phyloP scores from a whole-genome alignment of 2,797 vertebrate genomes.

The Rhodeus uyekii region DNA sequence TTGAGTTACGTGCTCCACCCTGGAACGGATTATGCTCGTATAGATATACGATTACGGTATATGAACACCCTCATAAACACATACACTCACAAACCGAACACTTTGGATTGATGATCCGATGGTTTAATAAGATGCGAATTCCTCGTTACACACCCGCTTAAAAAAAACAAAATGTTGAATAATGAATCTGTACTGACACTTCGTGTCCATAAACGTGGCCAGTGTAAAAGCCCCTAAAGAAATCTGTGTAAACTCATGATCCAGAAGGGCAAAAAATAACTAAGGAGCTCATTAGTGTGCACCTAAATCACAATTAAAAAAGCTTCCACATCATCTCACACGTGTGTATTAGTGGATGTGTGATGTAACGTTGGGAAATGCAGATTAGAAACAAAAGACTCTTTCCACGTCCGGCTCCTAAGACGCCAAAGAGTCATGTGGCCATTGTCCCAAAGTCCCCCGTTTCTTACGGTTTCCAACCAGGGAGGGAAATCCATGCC shows the following conservation, averaged over 20 bases:
- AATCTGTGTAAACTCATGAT: neutral
- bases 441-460: slow-evolving; percentile 9
- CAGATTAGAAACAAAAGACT: slow-evolving; percentile 22
- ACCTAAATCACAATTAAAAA: neutral
- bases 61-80: neutral
- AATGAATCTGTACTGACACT: neutral
- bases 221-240: neutral
- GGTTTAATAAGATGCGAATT: too few relatives aligned
- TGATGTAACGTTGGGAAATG: neutral
- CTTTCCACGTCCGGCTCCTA: slow-evolving; percentile 18
- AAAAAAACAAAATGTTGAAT: neutral
- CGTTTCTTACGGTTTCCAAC: slow-evolving; percentile 1
- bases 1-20: too few relatives aligned
- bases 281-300: neutral
- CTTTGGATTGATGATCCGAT: neutral
- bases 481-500: slow-evolving; percentile 6
- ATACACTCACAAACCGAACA: neutral
- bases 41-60: too few relatives aligned
- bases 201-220: neutral
- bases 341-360: neutral
- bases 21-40: too few relatives aligned
- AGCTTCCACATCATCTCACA: neutral
- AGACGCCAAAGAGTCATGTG: neutral
- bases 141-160: neutral
- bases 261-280: neutral